These are phyloP conservation scores for Microdon myrmicae DNA, from an alignment of 2,888 invertebrate species.

Conservation along the genomic window DNA sequence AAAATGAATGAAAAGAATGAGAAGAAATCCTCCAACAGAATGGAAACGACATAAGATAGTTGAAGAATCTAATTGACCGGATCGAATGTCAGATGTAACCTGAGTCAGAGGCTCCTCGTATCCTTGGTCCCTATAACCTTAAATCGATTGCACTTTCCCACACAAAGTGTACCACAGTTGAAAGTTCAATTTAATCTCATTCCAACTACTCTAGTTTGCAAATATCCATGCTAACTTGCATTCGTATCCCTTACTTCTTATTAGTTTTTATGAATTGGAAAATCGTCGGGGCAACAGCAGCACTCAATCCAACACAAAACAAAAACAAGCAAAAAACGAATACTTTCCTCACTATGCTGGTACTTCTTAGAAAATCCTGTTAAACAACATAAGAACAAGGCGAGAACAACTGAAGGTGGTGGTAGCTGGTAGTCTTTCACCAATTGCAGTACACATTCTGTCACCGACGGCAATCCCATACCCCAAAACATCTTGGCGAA, in stretches of 20 bases:
- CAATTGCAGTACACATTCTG: conserved; percentile 23
- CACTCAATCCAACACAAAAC: too few relatives aligned
- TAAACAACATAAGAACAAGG: conserved; percentile 46
- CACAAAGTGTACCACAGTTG: conserved; percentile 31
- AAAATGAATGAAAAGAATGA: conserved; percentile 11
- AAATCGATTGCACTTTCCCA: conserved; percentile 47
- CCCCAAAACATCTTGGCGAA: conserved; percentile 27
- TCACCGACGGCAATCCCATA: neutral
- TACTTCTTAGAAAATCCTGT: conserved; percentile 44
- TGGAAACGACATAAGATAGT: conserved; percentile 22
- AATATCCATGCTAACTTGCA: conserved; percentile 24
- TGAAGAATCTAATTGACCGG: conserved; percentile 23
- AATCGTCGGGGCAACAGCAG: conserved; percentile 7
- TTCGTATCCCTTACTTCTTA: conserved; percentile 20
- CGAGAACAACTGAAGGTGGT: conserved; percentile 39
- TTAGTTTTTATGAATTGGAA: conserved; percentile 34
- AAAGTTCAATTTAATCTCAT: conserved; percentile 46
- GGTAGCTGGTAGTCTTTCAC: too few relatives aligned
- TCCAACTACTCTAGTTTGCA: conserved; percentile 17
- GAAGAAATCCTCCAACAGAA: too few relatives aligned
- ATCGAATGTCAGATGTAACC: conserved; percentile 14
- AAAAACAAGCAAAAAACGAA: conserved; percentile 6
- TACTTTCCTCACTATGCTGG: conserved; percentile 16
- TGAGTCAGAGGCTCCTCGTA: conserved; percentile 5
- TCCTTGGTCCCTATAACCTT: conserved; percentile 13